phyloP scores from a whole-genome alignment of 37 sponge, comb jelly and placozoan species.

The Ianthella basta region DNA sequence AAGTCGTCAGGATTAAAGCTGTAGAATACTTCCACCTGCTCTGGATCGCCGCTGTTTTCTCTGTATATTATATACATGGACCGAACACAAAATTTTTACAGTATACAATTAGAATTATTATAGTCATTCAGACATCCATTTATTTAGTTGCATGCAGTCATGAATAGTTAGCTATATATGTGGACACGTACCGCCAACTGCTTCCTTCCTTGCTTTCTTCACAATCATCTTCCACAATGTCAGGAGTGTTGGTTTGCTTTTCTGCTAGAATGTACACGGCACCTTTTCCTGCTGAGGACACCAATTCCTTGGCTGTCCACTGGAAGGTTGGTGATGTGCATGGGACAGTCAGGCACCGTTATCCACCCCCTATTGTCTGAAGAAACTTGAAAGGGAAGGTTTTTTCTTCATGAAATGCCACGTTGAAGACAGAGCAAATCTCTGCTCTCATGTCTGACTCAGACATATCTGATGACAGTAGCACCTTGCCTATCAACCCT shows the following conservation, averaged over 20 bases:
- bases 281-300: not conserved
- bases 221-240: too few species aligned
- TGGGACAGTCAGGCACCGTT: not conserved
- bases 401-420: not conserved
- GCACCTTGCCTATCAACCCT: constrained; percentile 9
- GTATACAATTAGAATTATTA: too few species aligned
- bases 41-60: too few species aligned
- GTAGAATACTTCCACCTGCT: too few species aligned
- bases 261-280: not conserved
- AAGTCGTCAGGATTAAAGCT: too few species aligned
- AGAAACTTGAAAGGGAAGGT: not conserved
- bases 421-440: not conserved
- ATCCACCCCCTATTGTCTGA: not conserved
- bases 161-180: not conserved
- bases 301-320: not conserved
- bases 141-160: too few species aligned
- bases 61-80: too few species aligned
- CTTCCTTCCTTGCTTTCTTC: not conserved
- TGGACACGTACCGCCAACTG: not conserved
- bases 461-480: not conserved
- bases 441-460: not conserved
- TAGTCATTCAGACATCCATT: too few species aligned
- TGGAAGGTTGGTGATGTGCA: not conserved
- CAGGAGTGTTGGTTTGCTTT: not conserved
- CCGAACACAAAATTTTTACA: too few species aligned